Conservation (phyloP, 2,113 vertebrate species). For the Megaceryle maxima region DNA sequence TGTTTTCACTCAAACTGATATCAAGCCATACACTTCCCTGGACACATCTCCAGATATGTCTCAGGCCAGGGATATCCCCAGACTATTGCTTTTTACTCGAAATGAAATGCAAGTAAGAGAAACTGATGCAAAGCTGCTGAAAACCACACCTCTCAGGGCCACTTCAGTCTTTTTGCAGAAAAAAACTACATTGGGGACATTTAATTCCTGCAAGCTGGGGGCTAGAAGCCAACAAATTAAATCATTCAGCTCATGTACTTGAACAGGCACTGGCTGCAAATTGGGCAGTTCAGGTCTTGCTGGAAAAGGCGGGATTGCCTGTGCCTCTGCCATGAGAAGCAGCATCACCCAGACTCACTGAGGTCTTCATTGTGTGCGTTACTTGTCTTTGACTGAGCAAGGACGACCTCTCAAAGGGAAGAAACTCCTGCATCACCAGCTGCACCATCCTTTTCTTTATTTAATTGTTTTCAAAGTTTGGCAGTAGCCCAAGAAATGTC, state of each 20-base stretch:
- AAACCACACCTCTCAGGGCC: neutral
- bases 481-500: neutral
- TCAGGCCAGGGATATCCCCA: neutral
- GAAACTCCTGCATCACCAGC: neutral
- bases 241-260: neutral
- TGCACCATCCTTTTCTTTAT: neutral
- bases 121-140: neutral
- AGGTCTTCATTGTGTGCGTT: neutral
- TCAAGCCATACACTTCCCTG: neutral
- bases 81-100: neutral
- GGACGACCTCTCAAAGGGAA: neutral
- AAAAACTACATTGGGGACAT: neutral
- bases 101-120: neutral
- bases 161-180: neutral
- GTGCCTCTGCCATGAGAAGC: neutral
- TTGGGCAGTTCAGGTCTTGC: neutral
- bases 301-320: neutral
- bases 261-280: neutral
- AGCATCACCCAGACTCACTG: accelerated
- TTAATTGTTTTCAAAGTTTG: neutral
- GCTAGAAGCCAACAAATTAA: neutral
- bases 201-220: neutral
- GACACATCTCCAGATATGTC: neutral
- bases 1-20: neutral
- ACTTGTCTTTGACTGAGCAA: neutral